Evolutionary conservation across 2,797 vertebrate species (phyloP), one percentile per base, ranked within the genome.

Genomic region (Neosalanx taihuensis): DNA sequence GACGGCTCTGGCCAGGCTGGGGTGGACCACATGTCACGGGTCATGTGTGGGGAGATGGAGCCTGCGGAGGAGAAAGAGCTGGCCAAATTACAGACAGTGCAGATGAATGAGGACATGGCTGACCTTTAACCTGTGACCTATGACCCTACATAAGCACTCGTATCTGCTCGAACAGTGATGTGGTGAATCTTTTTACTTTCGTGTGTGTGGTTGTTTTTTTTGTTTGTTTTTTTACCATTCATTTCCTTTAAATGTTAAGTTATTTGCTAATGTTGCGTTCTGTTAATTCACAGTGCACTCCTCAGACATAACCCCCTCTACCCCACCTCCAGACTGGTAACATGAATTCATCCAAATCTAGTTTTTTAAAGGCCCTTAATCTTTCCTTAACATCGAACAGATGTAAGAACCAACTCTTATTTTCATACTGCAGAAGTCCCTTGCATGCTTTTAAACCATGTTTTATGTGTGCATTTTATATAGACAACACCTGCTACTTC

Each of bases 31-130:
- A 93, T 97, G 88, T 92, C 97, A 35, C 94, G 94, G 74, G 92
- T 90, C 0, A 94, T 96, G 84, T 98, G 97, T 70, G 95, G 94
- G 81, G 96, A 99, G 79, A 92, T 99, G 89, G 96, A 95, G 85
- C 91, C 92, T 0, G 94, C 74, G 35, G 81, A 94, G 82, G 95
- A 95, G 88, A 96, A 96, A 79, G 93, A 97, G 84, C 92, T 97
- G 81, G 95, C 95, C 90, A 97, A 98, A 93, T 93, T 99, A 91
- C 95, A 97, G 81, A 99, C 96, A 82, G 98, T 99, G 84, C 95
- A 97, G 85, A 93, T 99, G 94, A 96, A 97, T 74, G 95, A 98
- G 92, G 96, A 98, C 88, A 96, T 98, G 93, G 94, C 94, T 87
- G 95, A 98, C 87, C 94, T 99, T 86, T 98, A 94, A 94, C 86